Evolutionary conservation across 2,888 invertebrate species (phyloP).

Genomic region (Tetranychus truncatus): DNA sequence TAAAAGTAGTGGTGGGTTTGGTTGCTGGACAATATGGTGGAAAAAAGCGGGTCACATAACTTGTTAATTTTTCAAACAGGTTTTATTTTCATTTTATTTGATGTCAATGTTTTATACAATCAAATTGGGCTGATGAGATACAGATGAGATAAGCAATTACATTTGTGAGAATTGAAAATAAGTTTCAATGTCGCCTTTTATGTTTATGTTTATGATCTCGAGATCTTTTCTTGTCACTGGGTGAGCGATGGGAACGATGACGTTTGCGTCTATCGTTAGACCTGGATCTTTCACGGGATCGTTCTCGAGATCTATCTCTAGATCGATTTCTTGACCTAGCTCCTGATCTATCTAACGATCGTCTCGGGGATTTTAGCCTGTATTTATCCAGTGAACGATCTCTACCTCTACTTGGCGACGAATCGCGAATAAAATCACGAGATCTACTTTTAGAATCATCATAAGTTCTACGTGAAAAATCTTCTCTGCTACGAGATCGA

Average conservation of each 20-base stretch:
- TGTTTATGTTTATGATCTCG: neutral
- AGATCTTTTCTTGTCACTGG: neutral
- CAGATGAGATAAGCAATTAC: neutral
- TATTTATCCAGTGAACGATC: neutral
- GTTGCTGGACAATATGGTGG: no score
- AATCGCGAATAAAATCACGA: neutral
- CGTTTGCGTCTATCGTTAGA: neutral
- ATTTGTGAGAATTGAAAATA: neutral
- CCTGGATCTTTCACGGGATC: neutral
- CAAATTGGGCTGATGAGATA: conserved; percentile 5
- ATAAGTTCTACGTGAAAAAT: neutral
- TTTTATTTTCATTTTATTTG: neutral
- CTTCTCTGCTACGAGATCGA: neutral
- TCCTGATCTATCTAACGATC: neutral
- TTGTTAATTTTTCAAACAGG: no score
- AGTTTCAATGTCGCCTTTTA: neutral
- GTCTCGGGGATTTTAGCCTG: neutral
- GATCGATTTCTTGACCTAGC: neutral
- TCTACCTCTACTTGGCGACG: neutral
- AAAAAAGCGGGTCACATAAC: no score
- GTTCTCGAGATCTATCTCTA: neutral
- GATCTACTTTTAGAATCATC: conserved; percentile 1
- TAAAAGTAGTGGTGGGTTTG: no score
- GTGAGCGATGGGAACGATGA: neutral
- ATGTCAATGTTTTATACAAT: neutral